phyloP scores from a whole-genome alignment of 2,113 vertebrate species.

The Phylloscopus trochiloides region DNA sequence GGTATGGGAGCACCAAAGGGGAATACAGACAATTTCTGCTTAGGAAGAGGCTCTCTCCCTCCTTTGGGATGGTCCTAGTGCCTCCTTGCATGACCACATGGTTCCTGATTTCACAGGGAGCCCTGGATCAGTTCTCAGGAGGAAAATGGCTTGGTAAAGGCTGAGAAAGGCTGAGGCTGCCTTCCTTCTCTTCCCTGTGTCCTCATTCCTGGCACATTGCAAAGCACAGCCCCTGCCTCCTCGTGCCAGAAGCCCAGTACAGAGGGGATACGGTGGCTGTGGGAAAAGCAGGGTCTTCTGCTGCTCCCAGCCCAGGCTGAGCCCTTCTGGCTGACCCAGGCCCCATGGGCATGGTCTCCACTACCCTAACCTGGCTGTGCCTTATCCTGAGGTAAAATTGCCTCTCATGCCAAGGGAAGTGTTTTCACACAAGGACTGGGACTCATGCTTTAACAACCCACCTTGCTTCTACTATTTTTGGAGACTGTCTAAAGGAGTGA shows the following conservation, averaged over 20 bases:
- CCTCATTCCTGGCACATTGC: neutral
- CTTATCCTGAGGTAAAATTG: neutral
- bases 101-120: neutral
- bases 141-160: neutral
- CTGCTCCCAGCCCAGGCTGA: neutral
- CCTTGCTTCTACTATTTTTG: neutral
- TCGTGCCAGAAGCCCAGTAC: neutral
- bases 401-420: accelerated
- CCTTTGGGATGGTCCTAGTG: neutral
- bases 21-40: neutral
- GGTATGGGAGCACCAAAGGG: neutral
- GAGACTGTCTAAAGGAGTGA: neutral
- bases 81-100: neutral
- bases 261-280: neutral
- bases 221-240: neutral
- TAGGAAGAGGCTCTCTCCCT: accelerated
- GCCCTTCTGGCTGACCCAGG: accelerated
- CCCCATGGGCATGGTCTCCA: neutral
- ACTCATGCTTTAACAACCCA: neutral
- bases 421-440: neutral
- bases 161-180: neutral
- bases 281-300: neutral
- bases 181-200: neutral
- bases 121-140: neutral
- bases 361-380: neutral